phyloP scores from a whole-genome alignment of 2,113 vertebrate genomes.

The Thymallus thymallus region DNA sequence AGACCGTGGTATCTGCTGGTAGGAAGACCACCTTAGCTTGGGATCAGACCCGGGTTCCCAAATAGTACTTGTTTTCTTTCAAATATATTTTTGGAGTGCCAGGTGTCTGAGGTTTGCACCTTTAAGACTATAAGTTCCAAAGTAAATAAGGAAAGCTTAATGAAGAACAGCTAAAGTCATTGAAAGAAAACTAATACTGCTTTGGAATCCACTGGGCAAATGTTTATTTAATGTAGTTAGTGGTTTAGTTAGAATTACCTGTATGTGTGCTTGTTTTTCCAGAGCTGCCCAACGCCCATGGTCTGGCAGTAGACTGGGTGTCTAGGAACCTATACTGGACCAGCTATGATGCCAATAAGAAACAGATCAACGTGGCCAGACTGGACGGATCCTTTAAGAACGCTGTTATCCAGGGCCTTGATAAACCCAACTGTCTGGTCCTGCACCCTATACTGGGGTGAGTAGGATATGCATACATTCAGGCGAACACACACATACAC shows the following conservation, averaged over 20 bases:
- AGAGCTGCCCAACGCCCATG: conserved; percentile 94
- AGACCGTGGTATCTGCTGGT: conserved; percentile 75
- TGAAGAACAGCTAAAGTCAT: background rate
- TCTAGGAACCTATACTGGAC: conserved; percentile 98
- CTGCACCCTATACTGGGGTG: conserved; percentile 87
- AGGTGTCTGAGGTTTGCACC: too few species aligned
- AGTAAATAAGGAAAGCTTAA: background rate
- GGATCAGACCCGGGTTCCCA: too few species aligned
- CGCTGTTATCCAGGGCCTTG: conserved; percentile 90
- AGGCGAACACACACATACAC: too few species aligned
- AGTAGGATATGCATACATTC: conserved; percentile 23
- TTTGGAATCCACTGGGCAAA: background rate
- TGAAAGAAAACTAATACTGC: background rate
- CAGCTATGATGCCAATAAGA: conserved; percentile 93
- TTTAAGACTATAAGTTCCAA: background rate
- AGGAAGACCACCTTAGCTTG: background rate
- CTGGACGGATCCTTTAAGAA: conserved; percentile 97
- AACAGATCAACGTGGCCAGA: conserved; percentile 93
- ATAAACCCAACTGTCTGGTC: conserved; percentile 91
- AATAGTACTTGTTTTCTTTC: too few species aligned
- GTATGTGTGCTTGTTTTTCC: background rate
- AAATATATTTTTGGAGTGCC: too few species aligned
- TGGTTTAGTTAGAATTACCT: background rate
- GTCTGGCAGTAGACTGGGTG: conserved; percentile 93
- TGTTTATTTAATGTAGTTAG: background rate